Base-by-base conservation (phyloP, 2,113 vertebrate species). In the Silurus meridionalis region DNA sequence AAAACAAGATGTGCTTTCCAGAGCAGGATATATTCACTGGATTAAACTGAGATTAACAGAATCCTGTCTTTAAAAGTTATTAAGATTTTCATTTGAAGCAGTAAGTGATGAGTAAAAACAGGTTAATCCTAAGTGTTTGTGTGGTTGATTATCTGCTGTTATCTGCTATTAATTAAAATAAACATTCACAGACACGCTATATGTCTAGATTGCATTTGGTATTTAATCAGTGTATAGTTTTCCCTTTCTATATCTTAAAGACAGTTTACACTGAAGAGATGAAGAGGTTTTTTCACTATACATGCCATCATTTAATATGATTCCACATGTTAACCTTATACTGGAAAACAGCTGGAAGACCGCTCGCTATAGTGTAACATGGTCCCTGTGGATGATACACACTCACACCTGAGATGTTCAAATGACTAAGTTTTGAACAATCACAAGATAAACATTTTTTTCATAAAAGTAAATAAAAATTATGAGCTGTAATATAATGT, bases 311-410 rank as follows among this genome's bases (percentile, higher is more conserved):
- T 81, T 14, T 75, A 66, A 37, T 46, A 53, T 21, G 37, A 85
- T 37, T 37, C 37, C 37, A 37, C 37, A 37, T 37, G 37, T 9
- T 71, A 63, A 23, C 67, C 82, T 61, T 52, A 71, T 37, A 71
- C 81, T 60, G 25, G 23, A 74, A 82, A 80, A 72, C 60, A 63
- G 46, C 83, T 82, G 67, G 52, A 82, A 78, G 60, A 53, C 60
- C 37, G 3, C 60, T 37, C 13, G 13, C 66, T 80, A 25, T 25
- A 14, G 60, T 58, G 53, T 57, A 25, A 46, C 9, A 14, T 25
- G 13, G 55, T 83, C 80, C 55, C 25, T 25, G 28, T 71, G 37
- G 78, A 81, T 15, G 52, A 67, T 75, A 57, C 50, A 14, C 13
- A 64, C 23, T 75, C 64, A 80, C 77, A 61, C 82, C 67, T 80